Evolutionary conservation across 92 coral and sea anemone genomes (phyloP).

Genomic region (Montipora capitata): DNA sequence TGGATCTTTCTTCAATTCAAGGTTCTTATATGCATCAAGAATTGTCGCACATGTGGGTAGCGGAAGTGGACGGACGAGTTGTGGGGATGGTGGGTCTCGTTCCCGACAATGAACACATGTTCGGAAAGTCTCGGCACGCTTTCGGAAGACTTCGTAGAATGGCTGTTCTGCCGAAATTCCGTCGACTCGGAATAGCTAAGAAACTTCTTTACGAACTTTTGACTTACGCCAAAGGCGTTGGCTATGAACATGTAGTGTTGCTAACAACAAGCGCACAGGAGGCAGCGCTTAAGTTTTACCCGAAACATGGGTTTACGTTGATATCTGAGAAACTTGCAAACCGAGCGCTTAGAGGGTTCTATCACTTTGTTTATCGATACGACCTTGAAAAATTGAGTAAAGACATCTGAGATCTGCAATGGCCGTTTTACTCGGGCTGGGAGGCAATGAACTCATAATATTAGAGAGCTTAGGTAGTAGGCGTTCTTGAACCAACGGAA

Average conservation of each 20-base stretch:
- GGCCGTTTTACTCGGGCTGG: too few relatives aligned
- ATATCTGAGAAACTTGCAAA: constrained; percentile 36
- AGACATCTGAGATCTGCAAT: neutral
- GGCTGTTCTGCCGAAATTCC: constrained; percentile 56
- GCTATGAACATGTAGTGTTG: constrained; percentile 19
- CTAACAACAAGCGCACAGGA: constrained; percentile 57
- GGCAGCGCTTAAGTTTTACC: constrained; percentile 49
- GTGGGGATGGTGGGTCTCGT: constrained; percentile 58
- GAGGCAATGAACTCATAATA: too few relatives aligned
- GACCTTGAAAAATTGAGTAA: constrained; percentile 29
- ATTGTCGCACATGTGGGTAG: constrained; percentile 52
- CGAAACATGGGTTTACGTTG: constrained; percentile 34
- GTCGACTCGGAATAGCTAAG: constrained; percentile 49
- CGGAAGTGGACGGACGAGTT: constrained; percentile 5
- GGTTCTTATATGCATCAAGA: constrained; percentile 8
- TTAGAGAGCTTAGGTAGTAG: too few relatives aligned
- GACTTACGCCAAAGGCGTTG: constrained; percentile 11
- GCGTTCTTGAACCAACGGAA: too few relatives aligned
- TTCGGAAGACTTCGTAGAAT: constrained; percentile 56
- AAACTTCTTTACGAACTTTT: constrained; percentile 20
- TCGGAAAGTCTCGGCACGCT: constrained; percentile 18
- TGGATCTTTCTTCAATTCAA: constrained; percentile 11
- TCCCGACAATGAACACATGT: constrained; percentile 13
- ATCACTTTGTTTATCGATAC: constrained; percentile 47
- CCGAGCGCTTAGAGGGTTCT: constrained; percentile 42